Conservation (phyloP, 2,113 vertebrate species). For the Perccottus glenii region DNA sequence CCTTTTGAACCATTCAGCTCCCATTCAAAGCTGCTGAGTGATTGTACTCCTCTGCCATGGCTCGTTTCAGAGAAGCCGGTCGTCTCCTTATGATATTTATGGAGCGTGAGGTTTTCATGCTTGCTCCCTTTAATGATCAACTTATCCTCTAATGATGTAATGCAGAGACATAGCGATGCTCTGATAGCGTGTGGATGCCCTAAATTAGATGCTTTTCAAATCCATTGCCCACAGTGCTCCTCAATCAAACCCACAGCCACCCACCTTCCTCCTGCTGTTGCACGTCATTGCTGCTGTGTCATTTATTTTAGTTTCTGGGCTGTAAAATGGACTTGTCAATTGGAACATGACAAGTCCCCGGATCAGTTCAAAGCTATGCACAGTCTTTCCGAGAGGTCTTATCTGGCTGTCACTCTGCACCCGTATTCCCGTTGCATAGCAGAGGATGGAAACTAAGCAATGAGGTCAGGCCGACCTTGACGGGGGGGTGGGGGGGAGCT, state of each 20-base stretch:
- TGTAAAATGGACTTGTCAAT: conserved; percentile 48
- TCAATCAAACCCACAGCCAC: conserved; percentile 67
- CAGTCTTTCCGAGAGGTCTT: conserved; percentile 66
- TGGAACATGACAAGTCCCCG: conserved; percentile 23
- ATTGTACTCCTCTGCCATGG: conserved; percentile 22
- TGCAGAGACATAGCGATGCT: conserved; percentile 55
- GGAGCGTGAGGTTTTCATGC: conserved; percentile 51
- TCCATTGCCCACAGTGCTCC: conserved; percentile 50
- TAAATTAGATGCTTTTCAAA: conserved; percentile 8
- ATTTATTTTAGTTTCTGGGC: conserved; percentile 38
- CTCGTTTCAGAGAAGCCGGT: conserved; percentile 37
- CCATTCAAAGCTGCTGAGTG: conserved; percentile 30
- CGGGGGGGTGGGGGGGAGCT: conserved; percentile 61
- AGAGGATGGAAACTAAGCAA: conserved; percentile 76
- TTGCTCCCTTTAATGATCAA: conserved; percentile 66
- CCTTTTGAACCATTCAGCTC: conserved; percentile 41
- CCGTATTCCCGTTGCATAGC: conserved; percentile 51
- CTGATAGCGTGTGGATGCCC: conserved; percentile 24
- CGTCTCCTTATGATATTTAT: conserved; percentile 65
- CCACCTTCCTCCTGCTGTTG: conserved; percentile 71
- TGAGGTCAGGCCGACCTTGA: conserved; percentile 81
- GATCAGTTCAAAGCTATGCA: conserved; percentile 68
- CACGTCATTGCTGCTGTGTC: conserved; percentile 71
- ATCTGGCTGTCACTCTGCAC: conserved; percentile 70
- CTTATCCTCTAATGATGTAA: conserved; percentile 64